Base-by-base conservation (phyloP, 30 jellyfish, hydroid and myxozoan genomes). In the Hydra vulgaris region DNA sequence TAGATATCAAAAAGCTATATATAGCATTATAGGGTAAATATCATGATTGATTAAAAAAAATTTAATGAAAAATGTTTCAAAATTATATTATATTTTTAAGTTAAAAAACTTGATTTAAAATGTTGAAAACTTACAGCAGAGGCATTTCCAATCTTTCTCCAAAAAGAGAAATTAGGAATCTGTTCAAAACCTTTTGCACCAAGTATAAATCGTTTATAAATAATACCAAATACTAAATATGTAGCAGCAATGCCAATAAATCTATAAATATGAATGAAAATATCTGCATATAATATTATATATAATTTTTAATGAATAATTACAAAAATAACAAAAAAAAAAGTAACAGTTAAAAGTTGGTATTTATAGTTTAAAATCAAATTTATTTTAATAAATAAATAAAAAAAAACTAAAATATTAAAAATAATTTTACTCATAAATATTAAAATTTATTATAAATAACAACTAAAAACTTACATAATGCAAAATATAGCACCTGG, bases 171-270 rank as follows among this genome's bases (percentile, higher is more conserved):
- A 77, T 91, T 86, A 25, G 97, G 97, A 79, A 91, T 91, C 71
- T 91, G 97, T 54, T 91, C 97, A 21, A 79, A 87, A 16, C 97
- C 97, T 80, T 91, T 91, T 0, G 97, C 97, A 25, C 93, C 94
- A 18, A 79, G 56, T 26, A 85, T 89, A 77, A 82, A 91, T 71
- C 97, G 87, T 66, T 86, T 88, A 76, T 86, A 91, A 79, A 91
- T 74, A 27, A 91, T 68, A 19, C 97, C 97, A 86, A 91, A 85
- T 15, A 83, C 69, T 3, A 91, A 86, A 69, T 91, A 91, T 61
- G 96, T 95, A 73, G 84, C 84, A 66, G 83, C 70, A 3, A 91
- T 54, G 12, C 88, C 71, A 21, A 91, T 24, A 8, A 86, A 3
- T 24, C 97, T 90, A 79, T 25, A 82, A 23, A 23, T 5, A 21